These are phyloP conservation scores for Engystomops pustulosus DNA, from an alignment of 2,113 vertebrate genomes.

Conservation along the genomic window DNA sequence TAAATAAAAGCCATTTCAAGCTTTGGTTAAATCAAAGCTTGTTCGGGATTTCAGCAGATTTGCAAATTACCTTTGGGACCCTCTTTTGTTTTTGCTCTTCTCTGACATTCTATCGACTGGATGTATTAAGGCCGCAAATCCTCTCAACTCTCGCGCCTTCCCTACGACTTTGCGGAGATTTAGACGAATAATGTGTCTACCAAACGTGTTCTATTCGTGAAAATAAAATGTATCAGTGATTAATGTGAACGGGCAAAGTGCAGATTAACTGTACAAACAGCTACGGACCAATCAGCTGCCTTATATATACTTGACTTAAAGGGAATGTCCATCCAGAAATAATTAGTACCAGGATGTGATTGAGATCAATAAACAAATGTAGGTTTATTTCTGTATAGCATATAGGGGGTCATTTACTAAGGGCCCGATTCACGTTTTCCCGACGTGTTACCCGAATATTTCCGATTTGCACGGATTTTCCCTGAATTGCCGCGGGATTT, in stretches of 20 bases:
- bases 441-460: too few relatives aligned
- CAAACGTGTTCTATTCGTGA: not conserved
- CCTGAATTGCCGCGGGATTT: too few relatives aligned
- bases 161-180: constrained; percentile 62
- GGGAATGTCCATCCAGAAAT: not conserved
- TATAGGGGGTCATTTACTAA: too few relatives aligned
- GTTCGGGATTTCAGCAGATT: constrained; percentile 91
- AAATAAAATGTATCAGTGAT: constrained; percentile 18
- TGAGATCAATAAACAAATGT: not conserved
- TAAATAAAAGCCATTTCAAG: constrained; percentile 96
- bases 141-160: constrained; percentile 60
- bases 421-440: too few relatives aligned
- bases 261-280: not conserved
- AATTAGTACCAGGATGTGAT: not conserved
- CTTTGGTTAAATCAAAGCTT: constrained; percentile 94
- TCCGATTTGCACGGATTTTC: too few relatives aligned
- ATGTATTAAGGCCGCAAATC: constrained; percentile 68
- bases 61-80: constrained; percentile 92
- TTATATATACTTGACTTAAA: not conserved
- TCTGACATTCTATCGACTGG: constrained; percentile 70
- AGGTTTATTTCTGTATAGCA: too few relatives aligned
- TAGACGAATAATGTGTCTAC: constrained; percentile 55
- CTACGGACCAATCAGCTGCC: not conserved
- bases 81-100: constrained; percentile 76
- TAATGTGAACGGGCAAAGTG: not conserved